phyloP scores from a whole-genome alignment of 23 tunicate genomes.

The Diplosoma virens region DNA sequence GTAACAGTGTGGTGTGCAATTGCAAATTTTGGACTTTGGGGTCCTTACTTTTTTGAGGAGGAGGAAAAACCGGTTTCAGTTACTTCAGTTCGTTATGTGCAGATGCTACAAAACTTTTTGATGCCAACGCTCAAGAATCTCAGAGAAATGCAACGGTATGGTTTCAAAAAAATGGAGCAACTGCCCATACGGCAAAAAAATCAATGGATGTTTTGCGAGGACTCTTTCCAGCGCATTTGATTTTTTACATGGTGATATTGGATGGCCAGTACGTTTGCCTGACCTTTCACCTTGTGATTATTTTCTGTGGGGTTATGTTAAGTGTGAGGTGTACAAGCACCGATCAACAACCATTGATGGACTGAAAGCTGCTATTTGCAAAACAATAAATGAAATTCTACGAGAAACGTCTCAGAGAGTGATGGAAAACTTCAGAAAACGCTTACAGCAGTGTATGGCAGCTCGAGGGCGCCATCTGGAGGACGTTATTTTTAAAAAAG shows the following conservation, averaged over 20 bases:
- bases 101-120: neutral
- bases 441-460: neutral
- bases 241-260: neutral
- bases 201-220: too few species aligned
- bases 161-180: neutral
- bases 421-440: neutral
- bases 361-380: neutral
- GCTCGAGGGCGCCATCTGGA: neutral
- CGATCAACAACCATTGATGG: neutral
- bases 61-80: neutral
- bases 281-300: too few species aligned
- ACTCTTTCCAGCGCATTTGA: neutral
- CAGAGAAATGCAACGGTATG: neutral
- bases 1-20: neutral
- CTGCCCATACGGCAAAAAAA: neutral
- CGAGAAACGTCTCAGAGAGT: neutral
- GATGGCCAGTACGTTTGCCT: neutral
- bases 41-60: neutral
- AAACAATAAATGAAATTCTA: too few species aligned
- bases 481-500: neutral
- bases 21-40: neutral
- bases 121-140: neutral
- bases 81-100: too few species aligned
- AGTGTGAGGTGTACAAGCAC: neutral
- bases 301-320: too few species aligned